Evolutionary conservation across 1,140 invertebrate genomes (phyloP), one percentile per base, ranked within the genome.

Genomic region (Mylabris phalerata): DNA sequence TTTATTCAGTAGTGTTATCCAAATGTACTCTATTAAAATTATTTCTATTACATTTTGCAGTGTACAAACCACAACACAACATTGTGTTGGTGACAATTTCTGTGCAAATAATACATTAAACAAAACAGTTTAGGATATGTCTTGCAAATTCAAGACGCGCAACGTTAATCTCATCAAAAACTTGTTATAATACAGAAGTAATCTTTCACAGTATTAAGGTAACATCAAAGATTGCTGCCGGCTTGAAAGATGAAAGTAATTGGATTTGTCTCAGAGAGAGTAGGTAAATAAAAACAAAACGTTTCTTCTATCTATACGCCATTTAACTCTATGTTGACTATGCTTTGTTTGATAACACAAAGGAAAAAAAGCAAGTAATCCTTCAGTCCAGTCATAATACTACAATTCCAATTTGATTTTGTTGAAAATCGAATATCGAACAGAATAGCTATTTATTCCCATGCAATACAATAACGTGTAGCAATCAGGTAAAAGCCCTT

Each of bases 121-220:
- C 58, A 55, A 59, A 63, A 60, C 57, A 63, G 55, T 59, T 63
- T 59, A 63, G 57, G 47, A 39, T 49, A 51, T 55, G 54, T 57
- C 49, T 60, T 55, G 60, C 48, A 63, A 58, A 56, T 59, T 56
- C 47, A 43, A 51, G 54, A 43, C 56, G 55, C 51, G 43, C 32
- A 32, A 48, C 57, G 64, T 57, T 67, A 67, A 67, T 64, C 64
- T 59, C 60, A 66, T 67, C 61, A 67, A 65, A 67, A 67, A 67
- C 61, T 66, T 67, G 66, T 67, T 67, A 67, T 67, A 63, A 67
- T 65, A 67, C 64, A 64, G 66, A 66, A 65, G 61, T 67, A 65
- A 67, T 67, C 66, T 67, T 63, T 65, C 65, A 60, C 54, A 50
- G 58, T 46, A 65, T 64, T 60, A 60, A 57, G 55, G 63, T 59